Percentiles rank a stretch among this genome's conserved stretches.
phyloP scores from a whole-genome alignment of 2,888 invertebrate genomes.

The Napeogenes inachia region DNA sequence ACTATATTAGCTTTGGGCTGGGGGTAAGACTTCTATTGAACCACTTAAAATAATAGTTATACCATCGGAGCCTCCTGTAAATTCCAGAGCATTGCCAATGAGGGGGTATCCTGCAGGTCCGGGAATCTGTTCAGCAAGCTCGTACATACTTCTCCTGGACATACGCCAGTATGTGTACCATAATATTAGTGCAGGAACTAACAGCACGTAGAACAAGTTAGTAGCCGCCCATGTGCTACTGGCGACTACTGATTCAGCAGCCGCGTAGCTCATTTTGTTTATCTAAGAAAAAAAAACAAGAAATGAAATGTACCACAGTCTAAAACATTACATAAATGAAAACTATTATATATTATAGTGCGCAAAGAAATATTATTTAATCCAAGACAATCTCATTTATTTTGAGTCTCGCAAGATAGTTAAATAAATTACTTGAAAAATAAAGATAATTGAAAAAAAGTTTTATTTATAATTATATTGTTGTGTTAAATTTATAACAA shows the following conservation, averaged over 20 bases:
- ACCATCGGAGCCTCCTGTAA: conserved; percentile 85
- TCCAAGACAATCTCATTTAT: no score
- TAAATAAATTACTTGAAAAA: no score
- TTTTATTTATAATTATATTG: no score
- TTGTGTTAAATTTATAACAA: no score
- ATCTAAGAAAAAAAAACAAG: background rate
- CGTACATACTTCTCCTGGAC: conserved; percentile 83
- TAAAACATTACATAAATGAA: no score
- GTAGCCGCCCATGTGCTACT: conserved; percentile 78
- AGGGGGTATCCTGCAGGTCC: conserved; percentile 85
- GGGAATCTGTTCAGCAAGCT: conserved; percentile 83
- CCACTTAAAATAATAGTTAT: conserved; percentile 25
- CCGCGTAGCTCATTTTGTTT: conserved; percentile 56
- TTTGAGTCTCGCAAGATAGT: no score
- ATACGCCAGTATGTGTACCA: conserved; percentile 87
- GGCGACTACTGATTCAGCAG: conserved; percentile 62
- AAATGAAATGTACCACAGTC: no score
- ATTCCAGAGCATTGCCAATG: conserved; percentile 85
- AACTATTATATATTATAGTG: no score
- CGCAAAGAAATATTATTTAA: no score
- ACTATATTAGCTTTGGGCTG: no score
- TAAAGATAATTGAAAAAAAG: no score
- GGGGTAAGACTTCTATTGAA: no score
- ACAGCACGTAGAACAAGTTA: conserved; percentile 83
- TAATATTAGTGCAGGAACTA: conserved; percentile 82